These are phyloP conservation scores for Ophion slaviceki DNA, from an alignment of 2,888 invertebrate species.

Conservation along the genomic window DNA sequence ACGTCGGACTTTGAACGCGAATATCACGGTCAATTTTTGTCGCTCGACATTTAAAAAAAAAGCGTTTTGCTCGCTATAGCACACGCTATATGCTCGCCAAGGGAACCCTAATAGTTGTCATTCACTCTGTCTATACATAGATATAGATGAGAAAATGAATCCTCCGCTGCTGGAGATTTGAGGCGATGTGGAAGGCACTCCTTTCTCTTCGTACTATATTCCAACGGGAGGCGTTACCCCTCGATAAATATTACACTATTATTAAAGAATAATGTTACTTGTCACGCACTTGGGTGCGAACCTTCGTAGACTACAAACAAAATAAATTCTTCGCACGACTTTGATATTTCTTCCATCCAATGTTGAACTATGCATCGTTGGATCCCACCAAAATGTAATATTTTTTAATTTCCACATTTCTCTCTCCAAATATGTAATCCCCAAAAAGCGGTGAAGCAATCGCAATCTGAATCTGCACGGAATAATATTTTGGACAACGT, in stretches of 20 bases:
- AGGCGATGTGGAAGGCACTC: conserved; percentile 24
- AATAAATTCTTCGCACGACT: background rate
- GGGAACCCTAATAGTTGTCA: too few relatives aligned
- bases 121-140: background rate
- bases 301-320: background rate
- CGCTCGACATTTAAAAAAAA: too few relatives aligned
- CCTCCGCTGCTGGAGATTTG: conserved; percentile 39
- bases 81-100: too few relatives aligned
- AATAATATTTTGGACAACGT: too few relatives aligned
- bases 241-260: background rate
- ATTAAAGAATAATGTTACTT: background rate
- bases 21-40: too few relatives aligned
- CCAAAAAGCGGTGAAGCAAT: too few relatives aligned
- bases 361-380: background rate
- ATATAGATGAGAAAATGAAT: conserved; percentile 19
- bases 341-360: background rate
- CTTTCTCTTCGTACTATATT: background rate
- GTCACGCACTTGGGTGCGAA: background rate
- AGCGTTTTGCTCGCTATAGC: too few relatives aligned
- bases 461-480: too few relatives aligned
- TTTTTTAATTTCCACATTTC: background rate
- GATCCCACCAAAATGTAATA: background rate
- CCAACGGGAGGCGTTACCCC: background rate
- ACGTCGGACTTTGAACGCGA: too few relatives aligned
- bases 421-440: too few relatives aligned